phyloP scores from a whole-genome alignment of 2,888 invertebrate genomes.

The Saturnia japonica region DNA sequence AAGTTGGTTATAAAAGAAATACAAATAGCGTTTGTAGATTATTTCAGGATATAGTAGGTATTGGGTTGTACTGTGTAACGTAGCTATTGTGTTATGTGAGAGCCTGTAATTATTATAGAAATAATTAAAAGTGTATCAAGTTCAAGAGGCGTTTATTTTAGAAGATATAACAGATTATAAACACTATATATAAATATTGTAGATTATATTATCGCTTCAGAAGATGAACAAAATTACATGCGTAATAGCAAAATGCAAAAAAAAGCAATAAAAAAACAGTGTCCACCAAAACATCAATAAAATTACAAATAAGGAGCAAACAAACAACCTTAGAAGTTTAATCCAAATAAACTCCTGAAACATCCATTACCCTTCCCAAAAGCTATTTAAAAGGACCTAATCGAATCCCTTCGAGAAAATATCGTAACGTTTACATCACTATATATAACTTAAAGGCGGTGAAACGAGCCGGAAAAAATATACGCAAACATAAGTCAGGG shows the following conservation, averaged over 20 bases:
- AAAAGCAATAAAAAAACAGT: background rate
- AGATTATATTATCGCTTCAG: background rate
- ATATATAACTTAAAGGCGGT: slow-evolving; percentile 5
- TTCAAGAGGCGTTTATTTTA: no score
- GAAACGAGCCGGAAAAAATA: slow-evolving; percentile 17
- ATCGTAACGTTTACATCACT: background rate
- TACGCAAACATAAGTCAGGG: slow-evolving; percentile 21
- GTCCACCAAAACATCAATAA: background rate
- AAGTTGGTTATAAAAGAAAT: no score
- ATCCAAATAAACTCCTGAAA: slow-evolving; percentile 4
- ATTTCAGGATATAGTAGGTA: no score
- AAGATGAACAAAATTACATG: background rate
- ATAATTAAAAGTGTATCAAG: no score
- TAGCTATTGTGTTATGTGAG: no score
- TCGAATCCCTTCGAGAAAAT: slow-evolving; percentile 9
- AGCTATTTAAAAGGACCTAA: slow-evolving; percentile 12
- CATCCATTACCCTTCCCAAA: slow-evolving; percentile 12
- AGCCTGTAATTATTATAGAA: no score
- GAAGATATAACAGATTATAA: no score
- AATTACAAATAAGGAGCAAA: background rate
- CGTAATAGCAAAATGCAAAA: background rate
- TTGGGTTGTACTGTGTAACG: no score
- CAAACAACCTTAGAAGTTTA: background rate
- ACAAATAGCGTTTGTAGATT: no score
- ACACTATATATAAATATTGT: background rate